These are phyloP conservation scores for Thereva nobilitata DNA, from an alignment of 2,888 invertebrate genomes.

Conservation along the genomic window DNA sequence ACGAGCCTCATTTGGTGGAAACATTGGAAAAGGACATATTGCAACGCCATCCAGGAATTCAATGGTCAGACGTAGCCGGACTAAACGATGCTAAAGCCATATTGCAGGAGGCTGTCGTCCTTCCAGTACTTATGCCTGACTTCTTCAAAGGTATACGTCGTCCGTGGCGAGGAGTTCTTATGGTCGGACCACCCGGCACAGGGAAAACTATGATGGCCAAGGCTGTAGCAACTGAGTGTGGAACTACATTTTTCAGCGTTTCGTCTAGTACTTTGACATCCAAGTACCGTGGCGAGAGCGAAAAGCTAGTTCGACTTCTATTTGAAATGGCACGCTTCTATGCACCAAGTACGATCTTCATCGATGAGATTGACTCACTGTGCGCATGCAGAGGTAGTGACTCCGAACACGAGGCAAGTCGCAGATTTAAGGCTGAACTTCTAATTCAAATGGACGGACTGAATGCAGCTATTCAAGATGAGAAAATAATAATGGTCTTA, in stretches of 20 bases:
- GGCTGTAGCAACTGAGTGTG: slow-evolving; percentile 88
- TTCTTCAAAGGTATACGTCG: slow-evolving; percentile 85
- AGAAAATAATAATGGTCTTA: slow-evolving; percentile 80
- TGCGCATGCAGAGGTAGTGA: slow-evolving; percentile 82
- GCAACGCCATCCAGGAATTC: slow-evolving; percentile 79
- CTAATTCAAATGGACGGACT: slow-evolving; percentile 91
- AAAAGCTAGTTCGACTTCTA: slow-evolving; percentile 81
- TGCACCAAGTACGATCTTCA: slow-evolving; percentile 87
- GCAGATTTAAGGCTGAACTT: slow-evolving; percentile 83
- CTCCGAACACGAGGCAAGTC: slow-evolving; percentile 85
- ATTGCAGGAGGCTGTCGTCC: slow-evolving; percentile 82
- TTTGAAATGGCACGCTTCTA: slow-evolving; percentile 90
- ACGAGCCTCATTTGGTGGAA: slow-evolving; percentile 77
- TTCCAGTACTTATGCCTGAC: slow-evolving; percentile 85
- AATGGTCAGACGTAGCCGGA: slow-evolving; percentile 78
- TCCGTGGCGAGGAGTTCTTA: slow-evolving; percentile 67
- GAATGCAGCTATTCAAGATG: slow-evolving; percentile 66
- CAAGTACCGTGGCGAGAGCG: slow-evolving; percentile 89
- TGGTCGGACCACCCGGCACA: slow-evolving; percentile 67
- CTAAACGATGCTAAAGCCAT: slow-evolving; percentile 76
- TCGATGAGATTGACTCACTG: slow-evolving; percentile 87
- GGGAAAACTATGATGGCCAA: slow-evolving; percentile 83
- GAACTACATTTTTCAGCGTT: slow-evolving; percentile 86
- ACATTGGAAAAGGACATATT: slow-evolving; percentile 83
- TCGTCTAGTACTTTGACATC: slow-evolving; percentile 85